These are phyloP conservation scores for Hirtodrosophila alboralis DNA, from an alignment of 2,888 invertebrate genomes.

Conservation along the genomic window DNA sequence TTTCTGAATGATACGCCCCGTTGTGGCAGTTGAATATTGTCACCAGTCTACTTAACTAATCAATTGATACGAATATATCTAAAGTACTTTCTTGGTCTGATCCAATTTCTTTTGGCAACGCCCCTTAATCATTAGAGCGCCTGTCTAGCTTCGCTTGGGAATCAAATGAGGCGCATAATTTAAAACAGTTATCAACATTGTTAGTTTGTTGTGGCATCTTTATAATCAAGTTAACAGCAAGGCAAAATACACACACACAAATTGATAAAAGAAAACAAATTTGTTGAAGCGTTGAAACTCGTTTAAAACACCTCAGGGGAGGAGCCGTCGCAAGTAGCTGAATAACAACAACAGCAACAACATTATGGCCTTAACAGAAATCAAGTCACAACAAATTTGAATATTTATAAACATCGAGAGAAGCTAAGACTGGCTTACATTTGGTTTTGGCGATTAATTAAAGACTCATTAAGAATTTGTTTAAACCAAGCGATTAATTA, in stretches of 20 bases:
- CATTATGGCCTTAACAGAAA: constrained; percentile 53
- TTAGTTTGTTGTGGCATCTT: constrained; percentile 42
- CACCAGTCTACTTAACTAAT: constrained; percentile 25
- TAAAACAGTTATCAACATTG: constrained; percentile 39
- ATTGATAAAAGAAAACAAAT: constrained; percentile 38
- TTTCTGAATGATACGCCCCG: constrained; percentile 16
- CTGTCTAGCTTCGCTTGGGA: constrained; percentile 2
- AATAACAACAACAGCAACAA: constrained; percentile 15
- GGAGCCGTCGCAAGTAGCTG: constrained; percentile 50
- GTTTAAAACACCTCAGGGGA: constrained; percentile 76
- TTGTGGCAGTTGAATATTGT: constrained; percentile 16
- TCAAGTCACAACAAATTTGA: constrained; percentile 66
- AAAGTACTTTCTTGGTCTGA: constrained; percentile 1
- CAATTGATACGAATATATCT: constrained; percentile 4
- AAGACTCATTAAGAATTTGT: constrained; percentile 79
- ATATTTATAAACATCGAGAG: constrained; percentile 41
- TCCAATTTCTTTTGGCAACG: constrained; percentile 18
- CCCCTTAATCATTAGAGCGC: constrained; percentile 13
- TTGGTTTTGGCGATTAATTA: constrained; percentile 74
- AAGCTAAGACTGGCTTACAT: constrained; percentile 44
- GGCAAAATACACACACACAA: constrained; percentile 29
- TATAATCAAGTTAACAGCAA: constrained; percentile 45
- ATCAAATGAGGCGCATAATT: constrained; percentile 14
- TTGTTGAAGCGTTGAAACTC: constrained; percentile 64
- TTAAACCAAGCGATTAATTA: constrained; percentile 70